Evolutionary conservation across 2,888 invertebrate genomes (phyloP).

Genomic region (Macrophya annulata): DNA sequence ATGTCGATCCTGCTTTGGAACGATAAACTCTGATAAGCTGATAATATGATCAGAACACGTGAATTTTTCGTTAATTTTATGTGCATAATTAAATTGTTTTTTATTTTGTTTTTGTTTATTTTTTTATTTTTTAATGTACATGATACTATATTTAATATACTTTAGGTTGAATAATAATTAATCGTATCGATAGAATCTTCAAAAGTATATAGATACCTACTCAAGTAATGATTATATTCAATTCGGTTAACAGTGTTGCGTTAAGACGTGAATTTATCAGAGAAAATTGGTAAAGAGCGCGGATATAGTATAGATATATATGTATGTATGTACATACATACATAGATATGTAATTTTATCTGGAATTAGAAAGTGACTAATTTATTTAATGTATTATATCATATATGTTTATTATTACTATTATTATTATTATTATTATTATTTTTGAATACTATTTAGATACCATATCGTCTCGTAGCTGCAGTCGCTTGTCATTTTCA

Average conservation of each 20-base stretch:
- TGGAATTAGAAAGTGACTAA: conserved; percentile 42
- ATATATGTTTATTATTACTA: not conserved
- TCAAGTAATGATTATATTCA: not conserved
- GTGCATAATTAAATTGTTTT: not conserved
- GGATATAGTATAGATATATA: not conserved
- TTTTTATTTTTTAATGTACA: not conserved
- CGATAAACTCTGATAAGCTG: not conserved
- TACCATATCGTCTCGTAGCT: not conserved
- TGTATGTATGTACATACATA: not conserved
- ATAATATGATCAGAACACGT: not conserved
- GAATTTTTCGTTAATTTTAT: not conserved
- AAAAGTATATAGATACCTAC: not conserved
- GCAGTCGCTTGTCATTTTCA: not conserved
- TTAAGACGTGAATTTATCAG: not conserved
- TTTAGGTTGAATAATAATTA: not conserved
- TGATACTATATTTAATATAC: not conserved
- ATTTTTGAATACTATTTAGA: not conserved
- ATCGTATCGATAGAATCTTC: not conserved
- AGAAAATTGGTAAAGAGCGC: not conserved
- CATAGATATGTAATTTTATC: not conserved
- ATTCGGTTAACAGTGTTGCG: not conserved
- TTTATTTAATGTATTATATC: not conserved
- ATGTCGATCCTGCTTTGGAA: not conserved
- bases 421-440: not conserved
- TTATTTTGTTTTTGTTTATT: too few relatives aligned